Base-by-base conservation (phyloP, 37 sponge, comb jelly and placozoan species). In the Spongilla lacustris region DNA sequence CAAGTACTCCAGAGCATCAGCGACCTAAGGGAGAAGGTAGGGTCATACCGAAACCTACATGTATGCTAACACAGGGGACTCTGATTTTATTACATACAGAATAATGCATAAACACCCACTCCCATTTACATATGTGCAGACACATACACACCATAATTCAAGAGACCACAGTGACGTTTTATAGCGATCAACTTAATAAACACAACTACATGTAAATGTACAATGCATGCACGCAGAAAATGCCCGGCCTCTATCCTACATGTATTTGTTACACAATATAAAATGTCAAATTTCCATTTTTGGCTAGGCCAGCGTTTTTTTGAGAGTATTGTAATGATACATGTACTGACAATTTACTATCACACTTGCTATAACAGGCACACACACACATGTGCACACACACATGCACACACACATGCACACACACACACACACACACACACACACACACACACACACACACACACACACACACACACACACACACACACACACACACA, bases 31-130 rank as follows among this genome's bases (percentile, higher is more conserved):
- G 69, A 22, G 73, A 25, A 23, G n/a, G 69, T 19, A 81, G 35
- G 17, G 4, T 1, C 12, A 58, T 17, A 58, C 14, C 12, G 12
- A 58, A 10, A 58, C 1, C 1, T 17, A 58, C 1, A 58, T 19
- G 28, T 83, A 89, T 69, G 81, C 84, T 21, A 92, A 93, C 38
- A 66, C n/a, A n/a, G n/a, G n/a, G n/a, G n/a, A n/a, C n/a, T n/a
- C n/a, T 10, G 58, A 10, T 1, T 58, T 10, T 14, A n/a, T 46
- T 46, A 0, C 19, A 58, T 17, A 58, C 58, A 17, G 14, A 58
- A 1, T 13, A 8, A 58, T 17, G 58, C 58, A 58, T 17, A 58
- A 19, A 58, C 12, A 14, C 19, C 0, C 58, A 14, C n/a, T n/a
- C n/a, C n/a, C n/a, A n/a, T n/a, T n/a, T n/a, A n/a, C n/a, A n/a